Evolutionary conservation across 2,888 invertebrate genomes (phyloP).

Genomic region (Thecocarcelia acutangulata): DNA sequence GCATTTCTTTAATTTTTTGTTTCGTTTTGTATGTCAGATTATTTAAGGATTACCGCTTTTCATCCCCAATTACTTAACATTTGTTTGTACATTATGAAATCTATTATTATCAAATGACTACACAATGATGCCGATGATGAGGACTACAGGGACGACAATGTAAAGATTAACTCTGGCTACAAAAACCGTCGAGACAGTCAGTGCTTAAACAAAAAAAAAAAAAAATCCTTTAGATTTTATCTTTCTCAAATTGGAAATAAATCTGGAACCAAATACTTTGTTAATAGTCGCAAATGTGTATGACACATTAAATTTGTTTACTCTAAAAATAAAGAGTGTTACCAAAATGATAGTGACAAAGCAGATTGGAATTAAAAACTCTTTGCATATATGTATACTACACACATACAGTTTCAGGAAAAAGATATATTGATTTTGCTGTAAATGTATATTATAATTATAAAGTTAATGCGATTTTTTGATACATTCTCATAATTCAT

Average conservation of each 20-base stretch:
- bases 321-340: not conserved
- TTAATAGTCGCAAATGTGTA: slow-evolving; percentile 43
- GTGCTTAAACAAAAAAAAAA: slow-evolving; percentile 14
- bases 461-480: too few relatives aligned
- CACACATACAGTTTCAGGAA: too few relatives aligned
- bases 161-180: slow-evolving; percentile 23
- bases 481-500: too few relatives aligned
- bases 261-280: slow-evolving; percentile 58
- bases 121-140: slow-evolving; percentile 48
- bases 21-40: slow-evolving; percentile 61
- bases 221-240: slow-evolving; percentile 32
- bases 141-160: slow-evolving; percentile 30
- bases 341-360: not conserved
- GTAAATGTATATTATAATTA: too few relatives aligned
- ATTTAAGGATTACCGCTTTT: slow-evolving; percentile 65
- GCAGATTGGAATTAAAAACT: too few relatives aligned
- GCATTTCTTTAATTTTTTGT: slow-evolving; percentile 15
- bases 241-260: slow-evolving; percentile 63
- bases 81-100: slow-evolving; percentile 74
- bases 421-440: too few relatives aligned
- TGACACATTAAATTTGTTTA: not conserved
- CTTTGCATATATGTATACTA: too few relatives aligned
- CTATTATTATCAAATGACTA: slow-evolving; percentile 67
- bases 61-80: slow-evolving; percentile 66
- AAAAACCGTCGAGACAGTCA: slow-evolving; percentile 10